These are phyloP conservation scores for Apostichopus japonicus DNA, from an alignment of 35 echinoderm and acorn worm genomes.

Conservation along the genomic window DNA sequence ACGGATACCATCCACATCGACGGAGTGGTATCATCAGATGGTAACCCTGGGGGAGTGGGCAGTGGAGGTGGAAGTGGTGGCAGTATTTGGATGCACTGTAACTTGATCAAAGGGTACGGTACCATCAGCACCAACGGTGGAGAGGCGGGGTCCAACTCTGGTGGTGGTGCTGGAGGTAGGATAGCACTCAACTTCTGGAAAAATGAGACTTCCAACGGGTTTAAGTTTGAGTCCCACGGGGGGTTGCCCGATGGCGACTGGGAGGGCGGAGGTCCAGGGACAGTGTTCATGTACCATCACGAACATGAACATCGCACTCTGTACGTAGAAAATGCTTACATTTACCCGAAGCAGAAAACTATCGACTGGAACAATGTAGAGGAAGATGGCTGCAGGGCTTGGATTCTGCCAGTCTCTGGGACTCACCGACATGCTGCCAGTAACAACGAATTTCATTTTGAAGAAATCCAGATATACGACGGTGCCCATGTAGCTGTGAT, in stretches of 20 bases:
- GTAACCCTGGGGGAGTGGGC: conserved; percentile 32
- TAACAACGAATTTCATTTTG: conserved; percentile 87
- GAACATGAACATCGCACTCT: conserved; percentile 81
- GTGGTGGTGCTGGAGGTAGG: conserved; percentile 86
- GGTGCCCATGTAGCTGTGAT: conserved; percentile 81
- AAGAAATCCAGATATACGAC: conserved; percentile 89
- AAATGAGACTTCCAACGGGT: conserved; percentile 77
- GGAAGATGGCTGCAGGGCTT: conserved; percentile 90
- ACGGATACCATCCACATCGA: conserved; percentile 88
- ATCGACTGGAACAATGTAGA: conserved; percentile 86
- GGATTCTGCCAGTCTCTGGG: conserved; percentile 83
- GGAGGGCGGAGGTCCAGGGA: conserved; percentile 90
- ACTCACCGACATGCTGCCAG: conserved; percentile 72
- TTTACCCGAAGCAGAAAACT: conserved; percentile 64
- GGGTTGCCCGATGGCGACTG: conserved; percentile 69
- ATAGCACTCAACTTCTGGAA: conserved; percentile 76
- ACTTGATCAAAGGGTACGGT: conserved; percentile 88
- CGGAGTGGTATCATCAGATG: conserved; percentile 84
- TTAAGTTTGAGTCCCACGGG: conserved; percentile 90
- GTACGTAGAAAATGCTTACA: conserved; percentile 75
- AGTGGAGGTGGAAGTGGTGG: conserved; percentile 88
- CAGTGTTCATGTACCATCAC: conserved; percentile 87
- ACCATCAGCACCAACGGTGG: conserved; percentile 84
- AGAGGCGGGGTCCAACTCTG: conserved; percentile 54
- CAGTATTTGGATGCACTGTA: conserved; percentile 95